phyloP scores from a whole-genome alignment of 2,888 invertebrate genomes.

The Sarcophaga subvicina region DNA sequence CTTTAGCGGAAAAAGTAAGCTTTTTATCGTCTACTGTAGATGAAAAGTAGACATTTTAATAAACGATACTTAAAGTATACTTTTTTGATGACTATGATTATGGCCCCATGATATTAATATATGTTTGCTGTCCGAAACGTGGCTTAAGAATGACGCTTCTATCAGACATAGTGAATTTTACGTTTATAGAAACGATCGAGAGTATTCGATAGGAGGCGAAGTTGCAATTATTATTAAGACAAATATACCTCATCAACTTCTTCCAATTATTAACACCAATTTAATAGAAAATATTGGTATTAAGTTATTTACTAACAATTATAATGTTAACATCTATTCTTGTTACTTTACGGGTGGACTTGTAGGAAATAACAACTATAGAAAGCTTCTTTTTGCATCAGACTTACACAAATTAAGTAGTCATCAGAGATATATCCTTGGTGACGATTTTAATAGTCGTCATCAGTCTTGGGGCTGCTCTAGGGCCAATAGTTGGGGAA shows the following conservation, averaged over 20 bases:
- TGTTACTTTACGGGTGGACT: constrained; percentile 19
- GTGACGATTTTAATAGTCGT: too few relatives aligned
- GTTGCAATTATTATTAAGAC: constrained; percentile 20
- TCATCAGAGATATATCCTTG: not conserved
- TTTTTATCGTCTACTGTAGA: too few relatives aligned
- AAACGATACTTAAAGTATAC: too few relatives aligned
- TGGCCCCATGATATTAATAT: too few relatives aligned
- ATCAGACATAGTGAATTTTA: constrained; percentile 2
- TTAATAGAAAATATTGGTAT: constrained; percentile 9
- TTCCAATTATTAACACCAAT: constrained; percentile 1
- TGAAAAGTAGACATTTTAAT: too few relatives aligned
- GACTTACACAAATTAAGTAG: not conserved
- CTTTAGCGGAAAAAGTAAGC: too few relatives aligned
- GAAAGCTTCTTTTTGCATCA: constrained; percentile 3
- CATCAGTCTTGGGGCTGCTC: too few relatives aligned
- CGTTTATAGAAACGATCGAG: constrained; percentile 14
- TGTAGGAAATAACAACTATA: not conserved
- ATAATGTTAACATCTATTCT: not conserved
- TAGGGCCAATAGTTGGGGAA: too few relatives aligned
- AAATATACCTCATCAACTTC: not conserved
- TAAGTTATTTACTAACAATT: not conserved
- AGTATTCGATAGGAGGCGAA: not conserved
- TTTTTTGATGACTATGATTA: too few relatives aligned
- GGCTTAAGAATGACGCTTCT: not conserved
- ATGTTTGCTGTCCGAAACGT: too few relatives aligned